Base-by-base conservation (phyloP, 37 sponge, comb jelly and placozoan genomes). In the Halisarca cf. caerulea region DNA sequence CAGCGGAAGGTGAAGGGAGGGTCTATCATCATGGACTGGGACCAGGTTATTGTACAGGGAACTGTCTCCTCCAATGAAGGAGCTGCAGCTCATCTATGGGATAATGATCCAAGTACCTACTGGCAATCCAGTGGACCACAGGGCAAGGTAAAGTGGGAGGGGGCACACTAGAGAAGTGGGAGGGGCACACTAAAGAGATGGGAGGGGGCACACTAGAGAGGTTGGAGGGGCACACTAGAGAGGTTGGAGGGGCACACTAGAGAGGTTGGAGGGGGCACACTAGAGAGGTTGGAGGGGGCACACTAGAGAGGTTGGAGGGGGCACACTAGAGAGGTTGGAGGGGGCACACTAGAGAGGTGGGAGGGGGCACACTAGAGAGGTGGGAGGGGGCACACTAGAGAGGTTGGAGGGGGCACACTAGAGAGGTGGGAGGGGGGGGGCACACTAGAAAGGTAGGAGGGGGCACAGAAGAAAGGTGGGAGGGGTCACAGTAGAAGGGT, bases 71-170 rank as follows among this genome's bases (percentile, higher is more conserved):
- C 83, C 54, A 92, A 91, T 43, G 91, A 88, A 68, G 79, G 60
- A 34, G 86, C 83, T 54, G 86, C 89, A 0, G 42, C 78, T 30
- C 53, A 88, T 17, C 90, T 97, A 43, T 79, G 74, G 81, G 98
- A 95, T 82, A 82, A 81, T 21, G 73, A 47, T 69, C 86, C 88
- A 27, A 38, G 86, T 27, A 93, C 96, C 79, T 95, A 59, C 82
- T 95, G 96, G 96, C 96, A 95, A 89, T 93, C 94, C 40, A 89
- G 90, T 88, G 96, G 96, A 47, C 83, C 83, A 23, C 96, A 92
- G 85, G 95, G 95, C 72, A 96, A 91, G 89, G 94, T 93, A 21
- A 2, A n/a, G 59, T 30, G 60, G 21, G 64, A 9, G 66, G 27
- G 40, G 58, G 30, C 44, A 2, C 0, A 17, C 20, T 37, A 27